Conservation (phyloP, 2,797 vertebrate genomes). For the Macropus fuliginosus region DNA sequence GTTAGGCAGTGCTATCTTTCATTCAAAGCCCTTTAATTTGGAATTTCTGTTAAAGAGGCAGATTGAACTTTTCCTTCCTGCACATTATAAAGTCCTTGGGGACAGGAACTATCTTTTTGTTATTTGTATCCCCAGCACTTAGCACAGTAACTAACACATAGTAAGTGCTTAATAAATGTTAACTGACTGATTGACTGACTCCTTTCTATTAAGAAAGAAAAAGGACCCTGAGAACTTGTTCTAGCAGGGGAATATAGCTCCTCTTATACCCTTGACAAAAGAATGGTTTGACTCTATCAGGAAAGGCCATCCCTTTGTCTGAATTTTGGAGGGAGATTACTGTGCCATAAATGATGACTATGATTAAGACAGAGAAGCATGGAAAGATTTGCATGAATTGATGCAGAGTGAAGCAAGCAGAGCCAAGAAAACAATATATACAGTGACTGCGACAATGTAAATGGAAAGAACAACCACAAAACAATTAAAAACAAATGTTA, state of each 20-base stretch:
- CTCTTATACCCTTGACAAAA: background rate
- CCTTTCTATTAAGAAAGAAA: background rate
- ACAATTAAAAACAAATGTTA: background rate
- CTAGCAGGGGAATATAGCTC: background rate
- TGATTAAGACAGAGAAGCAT: too few species aligned
- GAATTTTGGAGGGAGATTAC: too few species aligned
- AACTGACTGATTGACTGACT: background rate
- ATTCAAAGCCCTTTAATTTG: background rate
- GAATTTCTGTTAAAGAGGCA: background rate
- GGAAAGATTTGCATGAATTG: too few species aligned
- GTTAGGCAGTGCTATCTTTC: too few species aligned
- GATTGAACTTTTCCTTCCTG: background rate
- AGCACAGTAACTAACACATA: background rate
- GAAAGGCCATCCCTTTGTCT: too few species aligned
- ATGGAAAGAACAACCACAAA: background rate
- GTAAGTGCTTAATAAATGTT: background rate
- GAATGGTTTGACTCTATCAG: background rate
- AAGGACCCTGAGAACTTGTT: background rate
- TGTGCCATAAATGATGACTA: too few species aligned
- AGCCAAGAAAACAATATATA: background rate
- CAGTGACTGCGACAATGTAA: background rate
- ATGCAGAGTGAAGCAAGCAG: too few species aligned
- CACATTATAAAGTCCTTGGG: background rate
- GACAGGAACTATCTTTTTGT: too few species aligned
- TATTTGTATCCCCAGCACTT: background rate